phyloP scores from a whole-genome alignment of 2,888 invertebrate species.

The Drosophila subquinaria region DNA sequence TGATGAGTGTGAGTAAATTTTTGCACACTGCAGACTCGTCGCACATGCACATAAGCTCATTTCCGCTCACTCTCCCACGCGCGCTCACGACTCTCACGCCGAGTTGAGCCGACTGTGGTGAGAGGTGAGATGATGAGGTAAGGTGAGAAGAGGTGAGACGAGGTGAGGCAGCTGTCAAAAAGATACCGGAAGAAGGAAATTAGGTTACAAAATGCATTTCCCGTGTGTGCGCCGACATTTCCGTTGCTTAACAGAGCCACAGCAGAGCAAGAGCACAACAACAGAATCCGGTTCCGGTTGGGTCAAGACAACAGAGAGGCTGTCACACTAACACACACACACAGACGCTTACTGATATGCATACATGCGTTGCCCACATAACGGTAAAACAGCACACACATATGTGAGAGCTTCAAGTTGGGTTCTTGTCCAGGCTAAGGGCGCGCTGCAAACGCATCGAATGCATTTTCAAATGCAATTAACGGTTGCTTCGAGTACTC shows the following conservation, averaged over 20 bases:
- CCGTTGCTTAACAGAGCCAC: conserved; percentile 73
- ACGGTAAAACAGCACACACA: conserved; percentile 44
- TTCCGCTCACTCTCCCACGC: conserved; percentile 61
- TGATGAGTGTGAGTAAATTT: conserved; percentile 41
- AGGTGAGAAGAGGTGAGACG: conserved; percentile 27
- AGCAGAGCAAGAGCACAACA: conserved; percentile 55
- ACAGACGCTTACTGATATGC: background rate
- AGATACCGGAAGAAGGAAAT: conserved; percentile 77
- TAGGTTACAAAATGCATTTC: conserved; percentile 77
- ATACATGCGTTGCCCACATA: conserved; percentile 22
- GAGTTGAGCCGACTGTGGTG: conserved; percentile 23
- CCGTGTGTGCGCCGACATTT: conserved; percentile 61
- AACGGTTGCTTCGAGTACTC: conserved; percentile 1
- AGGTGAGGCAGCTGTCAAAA: conserved; percentile 50
- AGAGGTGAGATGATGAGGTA: conserved; percentile 8
- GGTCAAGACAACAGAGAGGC: conserved; percentile 41
- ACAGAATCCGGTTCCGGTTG: conserved; percentile 22
- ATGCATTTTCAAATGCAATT: conserved; percentile 61
- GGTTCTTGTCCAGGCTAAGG: conserved; percentile 73
- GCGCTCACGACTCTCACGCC: conserved; percentile 26
- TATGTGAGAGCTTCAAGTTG: conserved; percentile 62
- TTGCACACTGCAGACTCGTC: conserved; percentile 19
- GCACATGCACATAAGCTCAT: conserved; percentile 61
- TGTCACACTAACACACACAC: conserved; percentile 10
- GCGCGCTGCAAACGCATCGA: conserved; percentile 59